Percentiles rank a stretch among this genome's conserved stretches.
phyloP scores from a whole-genome alignment of 2,888 invertebrate species.

The Lithosia quadra region DNA sequence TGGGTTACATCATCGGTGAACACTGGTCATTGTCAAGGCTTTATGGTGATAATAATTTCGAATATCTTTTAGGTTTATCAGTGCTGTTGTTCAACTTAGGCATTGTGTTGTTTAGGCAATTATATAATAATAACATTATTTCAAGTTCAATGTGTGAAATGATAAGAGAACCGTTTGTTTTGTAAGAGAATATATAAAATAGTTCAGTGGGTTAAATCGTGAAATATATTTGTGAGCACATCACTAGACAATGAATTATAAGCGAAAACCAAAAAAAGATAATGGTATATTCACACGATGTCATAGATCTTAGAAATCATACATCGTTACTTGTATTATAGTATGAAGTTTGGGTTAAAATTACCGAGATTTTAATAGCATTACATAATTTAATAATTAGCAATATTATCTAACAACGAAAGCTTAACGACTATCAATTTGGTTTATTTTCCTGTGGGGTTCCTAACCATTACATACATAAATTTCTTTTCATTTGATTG shows the following conservation, averaged over 20 bases:
- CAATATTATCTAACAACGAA: neutral
- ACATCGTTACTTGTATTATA: neutral
- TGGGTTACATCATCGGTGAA: conserved; percentile 43
- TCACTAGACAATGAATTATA: neutral
- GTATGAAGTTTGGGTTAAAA: neutral
- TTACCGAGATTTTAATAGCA: neutral
- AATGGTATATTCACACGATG: neutral
- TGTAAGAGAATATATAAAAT: neutral
- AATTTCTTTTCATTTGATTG: too few species aligned
- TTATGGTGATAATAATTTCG: conserved; percentile 27
- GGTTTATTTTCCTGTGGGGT: neutral
- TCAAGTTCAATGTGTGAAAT: conserved; percentile 6
- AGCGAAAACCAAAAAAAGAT: neutral
- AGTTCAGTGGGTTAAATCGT: neutral
- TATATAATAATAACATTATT: conserved; percentile 5
- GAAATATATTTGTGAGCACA: conserved; percentile 2
- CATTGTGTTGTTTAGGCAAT: conserved; percentile 7
- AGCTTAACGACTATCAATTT: neutral
- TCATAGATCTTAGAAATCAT: neutral
- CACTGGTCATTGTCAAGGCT: conserved; percentile 50
- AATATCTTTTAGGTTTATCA: conserved; percentile 12
- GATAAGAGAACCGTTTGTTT: conserved; percentile 4
- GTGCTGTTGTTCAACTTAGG: conserved; percentile 11
- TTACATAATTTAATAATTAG: neutral
- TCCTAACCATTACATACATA: too few species aligned